Base-by-base conservation (phyloP, 2,113 vertebrate species). In the Circaetus cinerascens region DNA sequence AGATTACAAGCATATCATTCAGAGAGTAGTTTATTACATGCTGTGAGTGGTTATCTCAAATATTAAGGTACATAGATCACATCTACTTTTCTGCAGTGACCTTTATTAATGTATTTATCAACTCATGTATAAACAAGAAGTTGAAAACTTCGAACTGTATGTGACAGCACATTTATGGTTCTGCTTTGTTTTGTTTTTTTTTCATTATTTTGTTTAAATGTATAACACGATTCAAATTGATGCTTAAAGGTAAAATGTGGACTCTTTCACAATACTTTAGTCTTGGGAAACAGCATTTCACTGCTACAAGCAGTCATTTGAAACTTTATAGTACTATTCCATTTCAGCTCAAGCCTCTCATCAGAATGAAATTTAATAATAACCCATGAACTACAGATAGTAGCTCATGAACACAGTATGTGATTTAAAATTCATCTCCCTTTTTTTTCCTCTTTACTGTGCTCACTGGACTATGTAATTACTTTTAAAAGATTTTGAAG, bases 291-390 rank as follows among this genome's bases (percentile, higher is more conserved):
- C 6, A 64, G 50, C 23, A 56, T 64, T 83, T 96, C 29, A 66
- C 46, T 87, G 30, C 48, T 87, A 51, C 32, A 75, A 63, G 19
- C 23, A 64, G 45, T 84, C 6, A 82, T 82, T 64, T 79, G 40
- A 85, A 94, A 93, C 62, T 91, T 93, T 46, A 79, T n/a, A 75
- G 12, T 55, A 67, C 20, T 87, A 72, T 78, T 63, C 27, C 43
- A 85, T 96, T 96, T 94, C 90, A 94, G 16, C 40, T 79, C 40
- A 96, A 78, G 27, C 40, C 75, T 87, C 80, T 91, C 19, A 85
- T 66, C 36, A 91, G 53, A 87, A 89, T 56, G 25, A 93, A 96
- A 93, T 86, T 91, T 82, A 93, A 91, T 90, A 94, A 93, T 76
- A 94, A 93, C 5, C 17, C 34, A 73, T 60, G 77, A 93, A 87